phyloP scores from a whole-genome alignment of 2,888 invertebrate genomes.

The Chesias legatella region DNA sequence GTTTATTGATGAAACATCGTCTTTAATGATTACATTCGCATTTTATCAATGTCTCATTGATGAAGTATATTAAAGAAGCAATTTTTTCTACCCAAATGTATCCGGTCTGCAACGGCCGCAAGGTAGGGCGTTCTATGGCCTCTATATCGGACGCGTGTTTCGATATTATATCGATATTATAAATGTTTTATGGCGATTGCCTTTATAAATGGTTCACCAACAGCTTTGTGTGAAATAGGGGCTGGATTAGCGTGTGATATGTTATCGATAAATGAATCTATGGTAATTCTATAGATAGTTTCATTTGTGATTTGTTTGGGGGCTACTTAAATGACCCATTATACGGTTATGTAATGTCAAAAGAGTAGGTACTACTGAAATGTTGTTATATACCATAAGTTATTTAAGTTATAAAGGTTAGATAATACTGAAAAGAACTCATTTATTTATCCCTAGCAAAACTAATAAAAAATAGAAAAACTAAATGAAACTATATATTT shows the following conservation, averaged over 20 bases:
- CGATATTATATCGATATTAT: constrained; percentile 45
- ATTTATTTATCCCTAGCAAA: no score
- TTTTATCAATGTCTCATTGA: no score
- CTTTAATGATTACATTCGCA: no score
- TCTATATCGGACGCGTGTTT: constrained; percentile 37
- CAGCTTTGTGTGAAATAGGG: constrained; percentile 30
- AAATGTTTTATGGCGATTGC: constrained; percentile 48
- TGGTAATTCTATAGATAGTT: constrained; percentile 20
- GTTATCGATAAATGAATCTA: constrained; percentile 24
- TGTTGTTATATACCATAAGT: no score
- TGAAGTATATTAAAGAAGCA: no score
- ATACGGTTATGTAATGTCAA: no score
- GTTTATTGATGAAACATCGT: no score
- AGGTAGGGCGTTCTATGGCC: constrained; percentile 31
- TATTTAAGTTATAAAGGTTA: no score
- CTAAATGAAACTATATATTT: no score
- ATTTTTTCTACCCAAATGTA: constrained; percentile 18
- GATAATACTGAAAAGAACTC: no score
- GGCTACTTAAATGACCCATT: not conserved
- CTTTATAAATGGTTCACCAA: constrained; percentile 42
- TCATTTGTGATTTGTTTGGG: constrained; percentile 6
- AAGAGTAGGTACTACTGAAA: no score
- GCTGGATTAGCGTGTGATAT: constrained; percentile 21
- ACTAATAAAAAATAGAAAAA: no score
- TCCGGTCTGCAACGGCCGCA: constrained; percentile 28